These are phyloP conservation scores for Drosophila multiciliata DNA, from an alignment of 2,888 invertebrate species.

Conservation along the genomic window DNA sequence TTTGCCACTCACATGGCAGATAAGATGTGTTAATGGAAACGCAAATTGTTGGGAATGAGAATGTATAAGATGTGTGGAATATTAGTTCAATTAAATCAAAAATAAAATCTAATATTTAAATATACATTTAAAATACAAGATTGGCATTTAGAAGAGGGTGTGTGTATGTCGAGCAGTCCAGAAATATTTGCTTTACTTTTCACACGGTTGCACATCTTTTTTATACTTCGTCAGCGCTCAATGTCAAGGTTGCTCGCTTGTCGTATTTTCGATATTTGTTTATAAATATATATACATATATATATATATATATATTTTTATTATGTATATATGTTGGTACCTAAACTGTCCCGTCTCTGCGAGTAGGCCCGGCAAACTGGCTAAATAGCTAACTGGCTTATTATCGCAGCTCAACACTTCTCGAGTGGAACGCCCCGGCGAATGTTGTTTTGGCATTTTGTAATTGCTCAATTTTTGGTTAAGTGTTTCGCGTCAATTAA, in stretches of 20 bases:
- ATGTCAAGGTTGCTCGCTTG: slow-evolving; percentile 69
- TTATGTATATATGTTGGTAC: slow-evolving; percentile 1
- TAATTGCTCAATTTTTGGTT: slow-evolving; percentile 69
- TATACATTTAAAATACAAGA: background rate
- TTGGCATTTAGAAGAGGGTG: slow-evolving; percentile 17
- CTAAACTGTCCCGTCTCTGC: slow-evolving; percentile 14
- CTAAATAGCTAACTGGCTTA: slow-evolving; percentile 41
- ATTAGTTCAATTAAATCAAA: background rate
- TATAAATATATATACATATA: slow-evolving; percentile 9
- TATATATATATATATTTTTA: slow-evolving; percentile 33
- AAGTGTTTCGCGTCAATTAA: slow-evolving; percentile 54
- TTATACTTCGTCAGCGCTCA: slow-evolving; percentile 52
- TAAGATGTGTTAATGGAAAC: background rate
- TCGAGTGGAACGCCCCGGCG: slow-evolving; percentile 70
- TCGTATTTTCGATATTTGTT: slow-evolving; percentile 45
- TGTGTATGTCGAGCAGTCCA: slow-evolving; percentile 1
- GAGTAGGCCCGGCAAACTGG: slow-evolving; percentile 35
- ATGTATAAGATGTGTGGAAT: background rate
- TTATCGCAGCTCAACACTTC: slow-evolving; percentile 67
- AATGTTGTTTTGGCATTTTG: slow-evolving; percentile 55
- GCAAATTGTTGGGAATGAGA: background rate
- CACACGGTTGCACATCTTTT: slow-evolving; percentile 68
- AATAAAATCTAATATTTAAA: background rate
- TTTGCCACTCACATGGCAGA: background rate
- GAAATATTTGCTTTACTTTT: slow-evolving; percentile 47